These are phyloP conservation scores for Pseudois nayaur DNA, from an alignment of 2,113 vertebrate genomes.

Conservation along the genomic window DNA sequence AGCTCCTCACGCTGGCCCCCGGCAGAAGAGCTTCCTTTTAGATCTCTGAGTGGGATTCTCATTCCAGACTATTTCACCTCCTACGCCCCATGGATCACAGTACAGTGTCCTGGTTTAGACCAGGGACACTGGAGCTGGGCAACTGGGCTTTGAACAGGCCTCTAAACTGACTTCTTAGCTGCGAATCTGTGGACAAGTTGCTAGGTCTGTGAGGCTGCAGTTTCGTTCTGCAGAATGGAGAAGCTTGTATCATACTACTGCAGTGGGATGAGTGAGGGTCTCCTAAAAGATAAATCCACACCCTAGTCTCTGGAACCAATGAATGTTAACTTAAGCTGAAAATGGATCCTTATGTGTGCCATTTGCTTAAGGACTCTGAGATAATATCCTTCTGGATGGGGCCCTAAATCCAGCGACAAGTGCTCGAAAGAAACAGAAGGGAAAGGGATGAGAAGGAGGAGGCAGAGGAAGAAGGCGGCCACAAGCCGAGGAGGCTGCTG, in stretches of 20 bases:
- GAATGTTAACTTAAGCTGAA: not conserved
- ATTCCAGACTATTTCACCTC: not conserved
- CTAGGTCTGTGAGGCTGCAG: not conserved
- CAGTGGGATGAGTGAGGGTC: not conserved
- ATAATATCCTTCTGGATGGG: not conserved
- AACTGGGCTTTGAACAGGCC: fast-evolving
- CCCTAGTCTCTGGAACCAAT: not conserved
- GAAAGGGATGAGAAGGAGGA: too few relatives aligned
- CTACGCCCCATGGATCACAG: not conserved
- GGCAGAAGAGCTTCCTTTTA: not conserved
- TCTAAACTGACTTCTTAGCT: not conserved
- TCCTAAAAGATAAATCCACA: not conserved
- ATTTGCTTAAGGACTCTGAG: not conserved
- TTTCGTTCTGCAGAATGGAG: not conserved
- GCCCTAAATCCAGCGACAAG: not conserved
- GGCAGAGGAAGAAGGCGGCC: not conserved
- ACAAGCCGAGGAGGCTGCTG: not conserved
- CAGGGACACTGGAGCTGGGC: not conserved
- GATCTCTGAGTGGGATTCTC: not conserved
- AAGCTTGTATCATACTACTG: not conserved
- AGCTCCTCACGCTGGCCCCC: too few relatives aligned
- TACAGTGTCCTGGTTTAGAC: not conserved
- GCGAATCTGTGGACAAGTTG: too few relatives aligned
- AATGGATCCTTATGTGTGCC: not conserved
- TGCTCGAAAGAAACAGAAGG: not conserved